Evolutionary conservation across 1,140 invertebrate genomes (phyloP).

Genomic region (Aethina tumida): DNA sequence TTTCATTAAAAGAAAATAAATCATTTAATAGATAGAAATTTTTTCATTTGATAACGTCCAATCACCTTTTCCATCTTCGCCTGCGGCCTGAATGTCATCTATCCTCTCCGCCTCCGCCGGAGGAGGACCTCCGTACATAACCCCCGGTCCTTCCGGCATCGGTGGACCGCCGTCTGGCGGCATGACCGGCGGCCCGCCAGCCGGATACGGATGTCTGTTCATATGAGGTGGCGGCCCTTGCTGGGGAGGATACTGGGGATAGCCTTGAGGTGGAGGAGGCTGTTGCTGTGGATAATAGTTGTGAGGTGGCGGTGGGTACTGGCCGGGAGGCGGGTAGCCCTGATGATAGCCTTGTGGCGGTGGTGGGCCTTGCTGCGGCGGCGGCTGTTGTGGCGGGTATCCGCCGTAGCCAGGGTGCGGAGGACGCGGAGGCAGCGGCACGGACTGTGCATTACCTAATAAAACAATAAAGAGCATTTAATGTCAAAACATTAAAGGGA

Average conservation of each 20-base stretch:
- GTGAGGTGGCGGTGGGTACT: conserved; percentile 46
- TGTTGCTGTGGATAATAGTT: conserved; percentile 52
- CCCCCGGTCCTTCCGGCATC: too few species aligned
- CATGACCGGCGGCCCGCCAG: too few species aligned
- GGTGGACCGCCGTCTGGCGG: too few species aligned
- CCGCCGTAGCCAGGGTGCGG: conserved; percentile 51
- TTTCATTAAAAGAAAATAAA: too few species aligned
- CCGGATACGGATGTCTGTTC: too few species aligned
- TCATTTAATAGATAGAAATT: too few species aligned
- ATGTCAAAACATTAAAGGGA: conserved; percentile 1
- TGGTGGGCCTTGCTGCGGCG: conserved; percentile 32
- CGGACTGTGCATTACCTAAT: conserved; percentile 28
- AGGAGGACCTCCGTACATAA: too few species aligned
- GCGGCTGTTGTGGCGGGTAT: conserved; percentile 8
- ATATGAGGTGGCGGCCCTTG: too few species aligned
- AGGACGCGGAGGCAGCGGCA: conserved; percentile 39
- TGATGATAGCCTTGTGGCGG: conserved; percentile 48
- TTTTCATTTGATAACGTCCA: too few species aligned
- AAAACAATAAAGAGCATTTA: conserved; percentile 1
- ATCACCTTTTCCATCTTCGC: too few species aligned
- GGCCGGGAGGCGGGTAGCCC: conserved; percentile 41
- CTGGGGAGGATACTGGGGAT: conserved; percentile 44
- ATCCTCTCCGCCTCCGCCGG: too few species aligned
- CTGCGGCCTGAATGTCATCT: too few species aligned
- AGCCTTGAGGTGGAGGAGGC: conserved; percentile 47